Base-by-base conservation (phyloP, 1,140 invertebrate genomes). In the Sitobion miscanthi region DNA sequence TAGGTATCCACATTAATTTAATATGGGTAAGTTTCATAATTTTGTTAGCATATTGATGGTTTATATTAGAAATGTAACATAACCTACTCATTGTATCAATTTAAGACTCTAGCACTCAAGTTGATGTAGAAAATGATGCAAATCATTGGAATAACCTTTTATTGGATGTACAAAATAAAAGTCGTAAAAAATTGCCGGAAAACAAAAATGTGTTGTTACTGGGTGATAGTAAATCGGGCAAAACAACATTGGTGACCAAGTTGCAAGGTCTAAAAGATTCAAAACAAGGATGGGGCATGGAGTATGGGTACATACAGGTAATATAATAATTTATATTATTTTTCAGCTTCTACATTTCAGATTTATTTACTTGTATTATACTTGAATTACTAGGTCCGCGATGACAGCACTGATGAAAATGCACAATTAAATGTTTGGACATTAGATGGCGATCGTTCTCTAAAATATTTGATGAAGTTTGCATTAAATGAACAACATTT, bases 251-350 rank as follows among this genome's bases (percentile, higher is more conserved):
- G 94, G 98, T 99, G 95, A 98, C 98, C 4, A 98, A 98, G 96
- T 96, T 98, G 94, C 98, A 98, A 96, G 98, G 98, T 90, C 97
- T 98, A 83, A 98, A 99, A 95, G 98, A 99, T 95, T 98, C 98
- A 8, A 99, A 98, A 95, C 99, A 99, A 96, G 99, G 99, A 85
- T 98, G 98, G 86, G 99, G 99, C 17, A 96, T 99, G 94, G 99
- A 99, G 96, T 99, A 99, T 96, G 98, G 98, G 94, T 99, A 99
- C 95, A 98, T 99, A 95, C 98, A 99, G 96, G 98, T 99, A 92
- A 97, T 99, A 62, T 3, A 47, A 7, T 42, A 35, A 35, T 38
- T 38, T 38, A 38, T 38, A 1, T 38, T 38, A 38, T 38, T 2
- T 69, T 69, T 54, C 2, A 11, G 25, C 1, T 77, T 91, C 14